Conservation (phyloP, 2,113 vertebrate species). For the Rallus limicola region DNA sequence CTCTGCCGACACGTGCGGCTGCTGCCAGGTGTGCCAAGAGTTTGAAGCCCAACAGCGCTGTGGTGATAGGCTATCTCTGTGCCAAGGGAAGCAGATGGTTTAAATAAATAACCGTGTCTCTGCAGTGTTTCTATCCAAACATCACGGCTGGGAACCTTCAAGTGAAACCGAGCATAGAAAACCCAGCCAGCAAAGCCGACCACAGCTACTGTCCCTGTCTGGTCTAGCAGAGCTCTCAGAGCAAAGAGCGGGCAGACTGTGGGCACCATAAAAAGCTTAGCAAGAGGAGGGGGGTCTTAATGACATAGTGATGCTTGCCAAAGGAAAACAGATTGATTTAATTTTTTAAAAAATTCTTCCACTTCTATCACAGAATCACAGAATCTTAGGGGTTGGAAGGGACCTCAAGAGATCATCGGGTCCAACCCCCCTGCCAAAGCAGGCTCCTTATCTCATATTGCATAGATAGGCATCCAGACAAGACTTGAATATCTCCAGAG, state of each 20-base stretch:
- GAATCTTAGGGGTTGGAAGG: too few species aligned
- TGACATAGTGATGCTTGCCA: rapidly evolving
- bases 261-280: neutral
- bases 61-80: neutral
- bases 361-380: too few species aligned
- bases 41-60: neutral
- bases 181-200: neutral
- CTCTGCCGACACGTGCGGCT: rapidly evolving
- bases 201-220: neutral
- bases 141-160: neutral
- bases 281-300: neutral
- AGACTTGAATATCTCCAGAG: too few species aligned
- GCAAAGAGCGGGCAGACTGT: neutral
- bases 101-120: neutral
- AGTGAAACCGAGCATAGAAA: neutral
- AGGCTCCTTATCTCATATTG: too few species aligned
- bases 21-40: neutral
- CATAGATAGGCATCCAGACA: too few species aligned
- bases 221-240: neutral
- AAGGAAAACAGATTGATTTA: neutral
- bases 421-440: too few species aligned
- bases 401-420: too few species aligned
- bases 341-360: too few species aligned
- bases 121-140: neutral
- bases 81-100: neutral